A percentile compares a stretch with the other conserved stretches of the same genome.
Evolutionary conservation across 2,797 vertebrate genomes (phyloP).

Genomic region (Emydoidea blandingii): DNA sequence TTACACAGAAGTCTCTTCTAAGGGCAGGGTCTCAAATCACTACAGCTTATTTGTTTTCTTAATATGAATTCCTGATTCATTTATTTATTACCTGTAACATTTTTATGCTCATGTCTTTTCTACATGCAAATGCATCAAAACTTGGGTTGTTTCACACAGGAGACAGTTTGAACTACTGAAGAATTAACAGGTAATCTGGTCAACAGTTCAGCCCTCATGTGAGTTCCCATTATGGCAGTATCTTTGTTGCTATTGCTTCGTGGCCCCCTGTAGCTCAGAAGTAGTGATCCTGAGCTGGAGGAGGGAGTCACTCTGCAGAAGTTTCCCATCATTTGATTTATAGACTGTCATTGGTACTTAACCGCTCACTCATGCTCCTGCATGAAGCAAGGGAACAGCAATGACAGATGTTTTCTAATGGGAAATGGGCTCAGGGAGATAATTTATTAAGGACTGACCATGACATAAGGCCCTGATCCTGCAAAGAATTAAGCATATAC

Average conservation of each 20-base stretch:
- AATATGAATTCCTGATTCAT: not conserved
- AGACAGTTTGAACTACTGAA: not conserved
- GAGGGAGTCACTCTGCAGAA: not conserved
- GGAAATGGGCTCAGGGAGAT: not conserved
- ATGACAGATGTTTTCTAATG: not conserved
- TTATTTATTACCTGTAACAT: not conserved
- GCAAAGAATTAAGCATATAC: not conserved
- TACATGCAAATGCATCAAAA: not conserved
- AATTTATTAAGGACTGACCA: not conserved
- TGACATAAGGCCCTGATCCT: not conserved
- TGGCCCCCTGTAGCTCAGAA: not conserved
- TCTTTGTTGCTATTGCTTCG: not conserved
- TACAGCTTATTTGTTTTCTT: not conserved
- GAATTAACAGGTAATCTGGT: not conserved
- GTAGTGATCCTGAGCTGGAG: fast-evolving
- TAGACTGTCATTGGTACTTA: not conserved
- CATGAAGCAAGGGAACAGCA: not conserved
- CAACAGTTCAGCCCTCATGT: not conserved
- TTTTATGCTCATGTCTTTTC: not conserved
- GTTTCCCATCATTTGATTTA: not conserved
- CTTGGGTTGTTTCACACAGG: not conserved
- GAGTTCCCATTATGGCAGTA: not conserved
- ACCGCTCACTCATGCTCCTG: not conserved
- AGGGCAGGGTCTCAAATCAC: not conserved
- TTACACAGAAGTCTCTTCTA: not conserved